Percentiles rank a stretch among this genome's conserved stretches.
phyloP scores from a whole-genome alignment of 2,113 vertebrate species.

The Channa argus region DNA sequence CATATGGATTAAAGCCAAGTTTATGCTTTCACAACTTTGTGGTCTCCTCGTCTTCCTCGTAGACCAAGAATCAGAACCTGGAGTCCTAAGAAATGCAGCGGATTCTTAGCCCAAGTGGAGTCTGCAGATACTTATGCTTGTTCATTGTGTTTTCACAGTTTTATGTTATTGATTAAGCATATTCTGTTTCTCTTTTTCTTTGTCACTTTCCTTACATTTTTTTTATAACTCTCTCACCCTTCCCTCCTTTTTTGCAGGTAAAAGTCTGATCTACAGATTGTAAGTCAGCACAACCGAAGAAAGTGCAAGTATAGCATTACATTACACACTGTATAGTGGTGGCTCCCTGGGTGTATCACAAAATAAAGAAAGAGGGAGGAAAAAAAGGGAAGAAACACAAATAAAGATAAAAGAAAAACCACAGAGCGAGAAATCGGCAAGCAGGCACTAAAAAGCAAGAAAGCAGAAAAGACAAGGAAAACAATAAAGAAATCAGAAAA shows the following conservation, averaged over 20 bases:
- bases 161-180: background rate
- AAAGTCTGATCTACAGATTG: background rate
- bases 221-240: background rate
- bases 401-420: background rate
- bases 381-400: slow-evolving; percentile 1
- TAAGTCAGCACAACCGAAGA: slow-evolving; percentile 4
- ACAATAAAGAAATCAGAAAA: slow-evolving; percentile 25
- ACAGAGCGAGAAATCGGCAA: background rate
- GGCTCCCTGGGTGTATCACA: slow-evolving; percentile 3
- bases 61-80: too few species aligned
- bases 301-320: background rate
- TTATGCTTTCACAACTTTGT: too few species aligned
- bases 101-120: too few species aligned
- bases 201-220: background rate
- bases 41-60: too few species aligned
- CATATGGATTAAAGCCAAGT: too few species aligned
- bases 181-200: background rate
- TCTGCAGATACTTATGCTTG: too few species aligned
- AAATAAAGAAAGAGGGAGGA: too few species aligned
- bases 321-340: background rate
- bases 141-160: too few species aligned
- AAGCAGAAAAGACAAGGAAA: background rate
- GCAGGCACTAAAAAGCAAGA: background rate
- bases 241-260: background rate
- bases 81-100: background rate